phyloP scores from a whole-genome alignment of 2,113 vertebrate genomes.

The Herpetotheres cachinnans region DNA sequence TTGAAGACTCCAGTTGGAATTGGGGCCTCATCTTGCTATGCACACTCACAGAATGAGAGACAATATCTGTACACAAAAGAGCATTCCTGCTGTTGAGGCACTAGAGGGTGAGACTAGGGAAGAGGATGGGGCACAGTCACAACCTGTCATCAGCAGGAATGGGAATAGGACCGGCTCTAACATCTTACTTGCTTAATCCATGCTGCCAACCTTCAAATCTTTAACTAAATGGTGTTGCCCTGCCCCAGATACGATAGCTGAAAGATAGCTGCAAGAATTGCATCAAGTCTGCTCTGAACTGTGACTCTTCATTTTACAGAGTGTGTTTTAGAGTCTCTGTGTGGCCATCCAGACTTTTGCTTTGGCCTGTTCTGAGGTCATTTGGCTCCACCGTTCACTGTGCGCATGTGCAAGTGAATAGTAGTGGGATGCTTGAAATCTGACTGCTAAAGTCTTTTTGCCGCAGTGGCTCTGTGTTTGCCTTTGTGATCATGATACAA shows the following conservation, averaged over 20 bases:
- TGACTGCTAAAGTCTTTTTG: background rate
- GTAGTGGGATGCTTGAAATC: background rate
- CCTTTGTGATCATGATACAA: background rate
- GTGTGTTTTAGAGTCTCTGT: background rate
- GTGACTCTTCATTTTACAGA: background rate
- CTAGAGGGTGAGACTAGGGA: background rate
- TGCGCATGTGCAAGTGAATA: accelerated
- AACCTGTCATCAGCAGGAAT: background rate
- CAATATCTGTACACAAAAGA: background rate
- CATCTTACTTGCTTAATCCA: background rate
- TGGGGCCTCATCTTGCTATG: background rate
- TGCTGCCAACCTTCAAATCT: background rate
- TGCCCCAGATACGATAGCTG: background rate
- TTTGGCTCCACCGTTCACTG: background rate
- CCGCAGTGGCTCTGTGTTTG: background rate
- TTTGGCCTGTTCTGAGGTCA: background rate
- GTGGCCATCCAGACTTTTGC: background rate
- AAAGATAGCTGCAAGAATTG: background rate
- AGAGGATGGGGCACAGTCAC: background rate
- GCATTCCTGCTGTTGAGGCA: accelerated
- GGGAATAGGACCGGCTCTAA: background rate
- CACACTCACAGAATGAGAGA: background rate
- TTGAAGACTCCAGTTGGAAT: background rate
- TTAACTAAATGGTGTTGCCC: background rate
- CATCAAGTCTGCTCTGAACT: background rate